Conservation (phyloP, 2,888 invertebrate genomes). For the Trissolcus brochymenae region DNA sequence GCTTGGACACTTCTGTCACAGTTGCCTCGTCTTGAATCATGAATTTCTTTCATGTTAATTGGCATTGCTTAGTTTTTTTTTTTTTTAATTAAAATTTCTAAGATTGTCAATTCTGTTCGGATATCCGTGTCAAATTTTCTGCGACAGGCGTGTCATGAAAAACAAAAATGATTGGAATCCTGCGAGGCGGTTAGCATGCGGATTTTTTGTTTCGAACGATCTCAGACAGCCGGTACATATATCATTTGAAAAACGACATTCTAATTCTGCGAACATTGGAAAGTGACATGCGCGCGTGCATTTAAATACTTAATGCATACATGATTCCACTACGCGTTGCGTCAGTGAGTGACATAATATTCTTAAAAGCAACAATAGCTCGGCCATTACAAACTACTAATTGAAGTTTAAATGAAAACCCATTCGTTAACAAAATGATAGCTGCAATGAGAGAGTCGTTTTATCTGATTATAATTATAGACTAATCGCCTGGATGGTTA, state of each 20-base stretch:
- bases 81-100: no score
- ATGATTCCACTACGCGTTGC: constrained; percentile 27
- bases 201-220: constrained; percentile 1
- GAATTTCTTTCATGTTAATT: neutral
- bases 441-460: no score
- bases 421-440: no score
- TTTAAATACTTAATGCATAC: constrained; percentile 22
- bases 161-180: constrained; percentile 1
- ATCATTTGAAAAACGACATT: constrained; percentile 42
- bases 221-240: constrained; percentile 21
- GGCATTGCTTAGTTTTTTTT: no score
- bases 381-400: no score
- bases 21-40: neutral
- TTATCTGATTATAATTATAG: no score
- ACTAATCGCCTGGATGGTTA: no score
- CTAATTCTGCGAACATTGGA: constrained; percentile 34
- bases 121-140: neutral
- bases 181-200: constrained; percentile 4
- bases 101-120: neutral
- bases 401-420: no score
- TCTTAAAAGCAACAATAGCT: constrained; percentile 29
- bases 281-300: constrained; percentile 37
- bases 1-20: no score
- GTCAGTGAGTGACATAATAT: constrained; percentile 39
- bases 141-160: neutral